A percentile compares a stretch with the other conserved stretches of the same genome.
Conservation (phyloP, 2,113 vertebrate species). For the Nipponia nippon region DNA sequence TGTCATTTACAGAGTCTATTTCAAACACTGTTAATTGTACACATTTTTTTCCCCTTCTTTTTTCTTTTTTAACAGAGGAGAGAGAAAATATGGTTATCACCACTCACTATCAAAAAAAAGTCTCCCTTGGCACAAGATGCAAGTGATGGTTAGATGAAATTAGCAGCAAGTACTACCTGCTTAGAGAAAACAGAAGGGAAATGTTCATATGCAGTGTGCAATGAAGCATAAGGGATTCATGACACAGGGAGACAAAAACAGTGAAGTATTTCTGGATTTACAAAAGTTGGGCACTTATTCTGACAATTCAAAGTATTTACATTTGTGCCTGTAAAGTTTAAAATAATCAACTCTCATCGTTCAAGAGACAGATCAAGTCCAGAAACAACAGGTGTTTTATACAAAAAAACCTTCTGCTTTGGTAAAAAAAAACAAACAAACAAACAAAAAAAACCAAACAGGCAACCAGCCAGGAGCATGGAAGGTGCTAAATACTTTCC, state of each 20-base stretch:
- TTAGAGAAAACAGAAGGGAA: background rate
- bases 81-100: background rate
- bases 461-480: background rate
- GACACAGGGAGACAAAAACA: background rate
- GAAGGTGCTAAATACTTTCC: background rate
- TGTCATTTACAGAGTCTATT: background rate
- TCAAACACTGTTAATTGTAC: background rate
- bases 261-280: background rate
- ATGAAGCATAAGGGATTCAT: background rate
- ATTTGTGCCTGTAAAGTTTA: background rate
- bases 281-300: background rate
- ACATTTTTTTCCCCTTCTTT: accelerated
- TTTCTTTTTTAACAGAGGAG: background rate
- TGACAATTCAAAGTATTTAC: background rate
- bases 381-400: background rate
- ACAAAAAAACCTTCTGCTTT: background rate
- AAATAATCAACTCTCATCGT: background rate
- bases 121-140: background rate
- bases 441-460: background rate
- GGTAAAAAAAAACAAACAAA: background rate
- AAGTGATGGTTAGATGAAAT: background rate
- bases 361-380: background rate
- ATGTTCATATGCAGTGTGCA: background rate
- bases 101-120: background rate
- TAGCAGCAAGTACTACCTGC: background rate